Evolutionary conservation across 1,140 invertebrate genomes (phyloP).

Genomic region (Ooceraea biroi): DNA sequence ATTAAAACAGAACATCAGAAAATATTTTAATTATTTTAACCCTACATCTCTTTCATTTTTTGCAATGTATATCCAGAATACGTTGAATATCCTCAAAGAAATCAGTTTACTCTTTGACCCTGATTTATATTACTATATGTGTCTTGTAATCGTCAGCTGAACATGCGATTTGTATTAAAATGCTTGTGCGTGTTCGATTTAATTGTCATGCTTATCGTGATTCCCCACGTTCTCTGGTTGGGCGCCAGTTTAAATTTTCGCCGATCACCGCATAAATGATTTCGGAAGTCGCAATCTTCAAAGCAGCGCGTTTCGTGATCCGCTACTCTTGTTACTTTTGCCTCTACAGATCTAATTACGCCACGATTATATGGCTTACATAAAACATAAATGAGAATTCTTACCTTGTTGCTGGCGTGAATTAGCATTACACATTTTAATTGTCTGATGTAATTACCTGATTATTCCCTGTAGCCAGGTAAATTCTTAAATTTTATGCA

Average conservation of each 20-base stretch:
- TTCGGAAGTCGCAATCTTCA: not conserved
- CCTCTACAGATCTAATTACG: not conserved
- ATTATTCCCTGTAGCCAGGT: not conserved
- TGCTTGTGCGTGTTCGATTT: conserved; percentile 18
- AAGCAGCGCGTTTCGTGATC: not conserved
- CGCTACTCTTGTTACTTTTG: not conserved
- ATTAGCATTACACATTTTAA: not conserved
- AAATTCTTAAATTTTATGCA: not conserved
- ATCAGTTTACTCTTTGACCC: no score
- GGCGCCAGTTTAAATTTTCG: not conserved
- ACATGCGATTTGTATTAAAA: conserved; percentile 5
- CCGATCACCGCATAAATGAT: conserved; percentile 10
- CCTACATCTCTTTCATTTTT: no score
- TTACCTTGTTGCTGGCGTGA: not conserved
- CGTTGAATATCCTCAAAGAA: no score
- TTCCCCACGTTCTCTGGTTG: not conserved
- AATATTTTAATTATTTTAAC: no score
- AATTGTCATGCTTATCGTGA: not conserved
- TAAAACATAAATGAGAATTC: conserved; percentile 4
- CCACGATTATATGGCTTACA: not conserved
- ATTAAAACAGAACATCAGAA: no score
- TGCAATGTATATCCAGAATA: no score
- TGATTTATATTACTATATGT: not conserved
- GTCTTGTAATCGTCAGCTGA: not conserved
- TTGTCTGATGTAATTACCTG: not conserved